Percentiles rank a stretch among this genome's conserved stretches.
Conservation (phyloP, 2,113 vertebrate species). For the Mastomys natalensis region DNA sequence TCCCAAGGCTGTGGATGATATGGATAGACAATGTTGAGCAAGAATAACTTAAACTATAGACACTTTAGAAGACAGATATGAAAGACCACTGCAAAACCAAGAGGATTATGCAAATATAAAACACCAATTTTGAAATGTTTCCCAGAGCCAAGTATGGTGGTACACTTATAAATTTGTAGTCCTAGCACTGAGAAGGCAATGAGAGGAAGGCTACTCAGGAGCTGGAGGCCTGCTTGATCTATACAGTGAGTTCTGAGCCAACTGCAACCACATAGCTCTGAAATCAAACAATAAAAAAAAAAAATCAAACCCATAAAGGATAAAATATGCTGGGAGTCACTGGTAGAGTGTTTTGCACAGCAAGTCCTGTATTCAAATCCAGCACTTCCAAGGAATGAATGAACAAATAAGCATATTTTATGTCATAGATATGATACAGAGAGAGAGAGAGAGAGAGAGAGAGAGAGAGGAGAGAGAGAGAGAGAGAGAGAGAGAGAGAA, state of each 20-base stretch:
- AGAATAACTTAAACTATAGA: background rate
- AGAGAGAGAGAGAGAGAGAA: too few species aligned
- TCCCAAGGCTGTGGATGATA: background rate
- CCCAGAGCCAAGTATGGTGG: rapidly evolving
- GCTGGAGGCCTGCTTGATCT: background rate
- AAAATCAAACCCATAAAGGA: background rate
- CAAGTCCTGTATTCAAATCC: background rate
- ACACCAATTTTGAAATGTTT: background rate
- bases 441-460: too few species aligned
- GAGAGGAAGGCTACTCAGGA: background rate
- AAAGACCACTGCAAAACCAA: background rate
- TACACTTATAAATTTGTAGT: background rate
- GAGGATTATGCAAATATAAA: background rate
- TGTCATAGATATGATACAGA: background rate
- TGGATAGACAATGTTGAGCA: background rate
- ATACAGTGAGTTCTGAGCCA: background rate
- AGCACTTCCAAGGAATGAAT: background rate
- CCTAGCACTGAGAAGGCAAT: background rate
- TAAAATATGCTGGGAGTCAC: background rate
- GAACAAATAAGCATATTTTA: background rate
- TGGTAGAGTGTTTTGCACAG: background rate
- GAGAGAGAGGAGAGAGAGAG: too few species aligned
- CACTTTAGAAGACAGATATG: background rate
- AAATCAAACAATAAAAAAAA: background rate
- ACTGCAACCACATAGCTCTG: background rate